phyloP scores from a whole-genome alignment of 23 tunicate genomes.

The Corella eumyota region DNA sequence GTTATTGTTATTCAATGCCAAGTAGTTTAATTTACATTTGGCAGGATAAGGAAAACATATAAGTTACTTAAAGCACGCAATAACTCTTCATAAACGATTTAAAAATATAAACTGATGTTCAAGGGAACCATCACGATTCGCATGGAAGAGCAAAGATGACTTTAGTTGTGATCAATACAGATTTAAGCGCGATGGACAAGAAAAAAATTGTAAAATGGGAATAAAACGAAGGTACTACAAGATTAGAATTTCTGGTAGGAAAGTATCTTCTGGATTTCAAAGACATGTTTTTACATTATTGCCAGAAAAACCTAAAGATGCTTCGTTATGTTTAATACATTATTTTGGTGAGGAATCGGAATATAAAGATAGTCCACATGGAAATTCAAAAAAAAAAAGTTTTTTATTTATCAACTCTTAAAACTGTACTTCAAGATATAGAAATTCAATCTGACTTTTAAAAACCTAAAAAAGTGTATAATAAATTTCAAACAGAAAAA shows the following conservation, averaged over 20 bases:
- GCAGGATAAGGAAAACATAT: no score
- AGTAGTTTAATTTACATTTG: no score
- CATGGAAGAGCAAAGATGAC: constrained; percentile 5
- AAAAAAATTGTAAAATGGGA: constrained; percentile 5
- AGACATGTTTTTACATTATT: constrained; percentile 4
- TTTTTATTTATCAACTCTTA: constrained; percentile 10
- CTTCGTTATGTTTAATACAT: constrained; percentile 10
- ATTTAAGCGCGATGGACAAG: constrained; percentile 1
- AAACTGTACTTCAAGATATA: constrained; percentile 1
- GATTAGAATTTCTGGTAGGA: constrained; percentile 5
- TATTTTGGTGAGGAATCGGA: constrained; percentile 8
- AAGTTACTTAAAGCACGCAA: no score
- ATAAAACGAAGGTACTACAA: constrained; percentile 13
- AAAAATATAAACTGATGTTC: no score
- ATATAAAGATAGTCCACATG: constrained; percentile 1
- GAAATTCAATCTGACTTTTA: not conserved
- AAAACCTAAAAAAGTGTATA: constrained; percentile 10
- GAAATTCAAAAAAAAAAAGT: constrained; percentile 12
- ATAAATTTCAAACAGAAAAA: constrained; percentile 3
- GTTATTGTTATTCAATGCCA: no score
- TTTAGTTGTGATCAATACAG: constrained; percentile 15
- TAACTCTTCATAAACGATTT: no score
- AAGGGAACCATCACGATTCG: no score
- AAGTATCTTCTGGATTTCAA: constrained; percentile 5
- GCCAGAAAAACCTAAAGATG: not conserved